These are phyloP conservation scores for Drosophila silvestris DNA, from an alignment of 2,888 invertebrate species.

Conservation along the genomic window DNA sequence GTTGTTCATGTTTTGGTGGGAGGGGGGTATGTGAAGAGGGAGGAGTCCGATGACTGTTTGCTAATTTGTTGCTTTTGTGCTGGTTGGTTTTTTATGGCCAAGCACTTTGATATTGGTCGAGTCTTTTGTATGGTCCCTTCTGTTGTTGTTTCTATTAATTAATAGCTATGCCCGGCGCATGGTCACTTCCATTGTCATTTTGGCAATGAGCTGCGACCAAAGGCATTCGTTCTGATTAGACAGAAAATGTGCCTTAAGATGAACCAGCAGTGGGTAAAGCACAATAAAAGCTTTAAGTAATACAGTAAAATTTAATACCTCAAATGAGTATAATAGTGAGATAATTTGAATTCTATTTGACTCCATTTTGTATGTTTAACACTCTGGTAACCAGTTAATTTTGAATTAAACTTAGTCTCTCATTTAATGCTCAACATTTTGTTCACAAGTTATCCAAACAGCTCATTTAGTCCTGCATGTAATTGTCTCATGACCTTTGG, in stretches of 20 bases:
- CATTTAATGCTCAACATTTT: neutral
- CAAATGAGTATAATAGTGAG: neutral
- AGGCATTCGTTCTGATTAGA: constrained; percentile 70
- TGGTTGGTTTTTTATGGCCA: constrained; percentile 44
- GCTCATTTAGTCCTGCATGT: neutral
- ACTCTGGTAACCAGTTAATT: neutral
- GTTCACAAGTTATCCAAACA: neutral
- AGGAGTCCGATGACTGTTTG: constrained; percentile 58
- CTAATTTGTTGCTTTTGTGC: constrained; percentile 72
- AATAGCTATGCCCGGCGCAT: constrained; percentile 58
- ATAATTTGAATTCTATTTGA: neutral
- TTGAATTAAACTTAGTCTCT: neutral
- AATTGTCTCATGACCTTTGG: neutral
- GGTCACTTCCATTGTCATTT: constrained; percentile 63
- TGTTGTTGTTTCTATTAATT: constrained; percentile 52
- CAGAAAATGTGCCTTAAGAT: constrained; percentile 27
- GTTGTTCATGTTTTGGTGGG: constrained; percentile 21
- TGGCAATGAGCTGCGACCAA: constrained; percentile 57
- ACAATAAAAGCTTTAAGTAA: neutral
- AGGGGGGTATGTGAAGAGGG: neutral
- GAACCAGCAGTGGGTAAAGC: neutral
- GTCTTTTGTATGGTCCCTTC: constrained; percentile 41
- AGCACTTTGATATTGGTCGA: constrained; percentile 40
- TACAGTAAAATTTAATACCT: neutral
- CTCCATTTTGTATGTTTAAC: neutral